A percentile compares a stretch with the other conserved stretches of the same genome.
phyloP scores from a whole-genome alignment of 1,140 invertebrate species.

The Drosophila nikananu region DNA sequence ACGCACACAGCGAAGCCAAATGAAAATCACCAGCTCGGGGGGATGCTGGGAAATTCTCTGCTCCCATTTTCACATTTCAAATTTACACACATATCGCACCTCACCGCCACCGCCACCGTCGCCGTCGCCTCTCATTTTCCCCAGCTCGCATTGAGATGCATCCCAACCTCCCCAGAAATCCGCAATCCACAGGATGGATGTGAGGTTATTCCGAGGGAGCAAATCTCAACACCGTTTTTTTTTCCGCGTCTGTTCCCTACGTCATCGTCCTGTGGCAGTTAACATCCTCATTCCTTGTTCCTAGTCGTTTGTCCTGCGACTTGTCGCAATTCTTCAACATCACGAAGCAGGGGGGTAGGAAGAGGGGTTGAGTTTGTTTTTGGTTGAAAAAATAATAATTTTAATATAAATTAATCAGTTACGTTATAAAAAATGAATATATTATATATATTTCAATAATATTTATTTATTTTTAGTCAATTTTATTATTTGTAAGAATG shows the following conservation, averaged over 20 bases:
- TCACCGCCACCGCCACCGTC: not conserved
- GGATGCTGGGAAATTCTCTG: constrained; percentile 30
- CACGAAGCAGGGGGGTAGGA: constrained; percentile 1
- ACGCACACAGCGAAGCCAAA: constrained; percentile 49
- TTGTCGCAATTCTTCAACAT: constrained; percentile 31
- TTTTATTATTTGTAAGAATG: not conserved
- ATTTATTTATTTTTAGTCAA: not conserved
- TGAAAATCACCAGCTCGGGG: constrained; percentile 10
- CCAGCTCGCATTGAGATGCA: constrained; percentile 34
- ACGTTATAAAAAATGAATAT: too few relatives aligned
- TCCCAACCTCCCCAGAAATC: constrained; percentile 26
- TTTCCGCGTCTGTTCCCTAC: constrained; percentile 23
- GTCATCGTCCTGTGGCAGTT: constrained; percentile 70
- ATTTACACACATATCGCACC: constrained; percentile 35
- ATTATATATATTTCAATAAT: not conserved
- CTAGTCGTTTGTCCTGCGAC: constrained; percentile 17
- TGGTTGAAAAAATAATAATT: not conserved
- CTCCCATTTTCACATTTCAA: constrained; percentile 63
- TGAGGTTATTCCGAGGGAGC: constrained; percentile 49
- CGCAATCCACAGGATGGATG: constrained; percentile 23
- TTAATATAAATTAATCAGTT: not conserved
- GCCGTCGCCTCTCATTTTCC: constrained; percentile 32
- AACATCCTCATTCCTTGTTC: constrained; percentile 29
- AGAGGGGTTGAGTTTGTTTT: not conserved
- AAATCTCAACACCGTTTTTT: constrained; percentile 75